These are phyloP conservation scores for Phania funesta DNA, from an alignment of 2,888 invertebrate genomes.

Conservation along the genomic window DNA sequence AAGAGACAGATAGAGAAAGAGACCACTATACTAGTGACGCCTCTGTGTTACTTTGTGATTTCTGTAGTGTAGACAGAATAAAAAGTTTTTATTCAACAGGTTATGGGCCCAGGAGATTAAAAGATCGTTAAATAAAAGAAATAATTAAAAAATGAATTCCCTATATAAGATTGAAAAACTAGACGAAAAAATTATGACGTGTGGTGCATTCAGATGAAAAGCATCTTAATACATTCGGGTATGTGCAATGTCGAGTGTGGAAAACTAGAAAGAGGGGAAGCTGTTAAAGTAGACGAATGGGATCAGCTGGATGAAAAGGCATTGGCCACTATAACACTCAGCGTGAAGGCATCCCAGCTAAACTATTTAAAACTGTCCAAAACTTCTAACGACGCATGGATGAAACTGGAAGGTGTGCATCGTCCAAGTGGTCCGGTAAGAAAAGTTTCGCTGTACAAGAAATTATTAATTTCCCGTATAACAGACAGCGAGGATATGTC, in stretches of 20 bases:
- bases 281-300: conserved; percentile 24
- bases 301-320: conserved; percentile 62
- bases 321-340: conserved; percentile 62
- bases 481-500: conserved; percentile 12
- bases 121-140: background rate
- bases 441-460: background rate
- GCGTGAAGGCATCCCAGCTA: conserved; percentile 65
- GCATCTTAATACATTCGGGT: conserved; percentile 19
- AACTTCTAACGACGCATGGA: conserved; percentile 51
- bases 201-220: conserved; percentile 35
- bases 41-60: no score
- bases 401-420: conserved; percentile 24
- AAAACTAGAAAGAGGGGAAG: background rate
- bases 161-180: conserved; percentile 28
- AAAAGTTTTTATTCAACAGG: background rate
- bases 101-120: conserved; percentile 10
- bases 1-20: no score
- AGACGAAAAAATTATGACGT: conserved; percentile 19
- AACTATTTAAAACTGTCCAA: conserved; percentile 60
- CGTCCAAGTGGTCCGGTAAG: conserved; percentile 18
- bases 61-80: no score
- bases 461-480: conserved; percentile 31
- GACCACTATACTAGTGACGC: no score
- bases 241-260: conserved; percentile 10
- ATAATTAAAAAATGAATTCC: background rate